phyloP scores from a whole-genome alignment of 2,888 invertebrate genomes.

The Tyria jacobaeae region DNA sequence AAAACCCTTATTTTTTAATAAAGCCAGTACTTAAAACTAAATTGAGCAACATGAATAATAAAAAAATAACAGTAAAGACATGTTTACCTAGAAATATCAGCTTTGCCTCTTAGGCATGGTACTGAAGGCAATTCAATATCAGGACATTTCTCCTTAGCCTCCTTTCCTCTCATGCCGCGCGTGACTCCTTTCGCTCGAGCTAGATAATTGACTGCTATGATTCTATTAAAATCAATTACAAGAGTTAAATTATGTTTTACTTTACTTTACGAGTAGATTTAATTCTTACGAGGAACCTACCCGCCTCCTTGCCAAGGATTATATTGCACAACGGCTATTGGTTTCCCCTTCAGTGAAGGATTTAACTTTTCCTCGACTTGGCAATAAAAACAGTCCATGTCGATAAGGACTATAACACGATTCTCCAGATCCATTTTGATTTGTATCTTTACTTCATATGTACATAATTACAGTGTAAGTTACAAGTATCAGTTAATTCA shows the following conservation, averaged over 20 bases:
- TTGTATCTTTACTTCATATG: constrained; percentile 1
- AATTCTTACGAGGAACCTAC: constrained; percentile 82
- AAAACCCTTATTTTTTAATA: background rate
- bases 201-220: constrained; percentile 99
- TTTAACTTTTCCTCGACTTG: constrained; percentile 98
- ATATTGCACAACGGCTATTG: constrained; percentile 98
- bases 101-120: constrained; percentile 95
- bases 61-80: background rate
- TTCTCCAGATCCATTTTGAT: constrained; percentile 81
- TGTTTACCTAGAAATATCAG: constrained; percentile 94
- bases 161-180: constrained; percentile 95
- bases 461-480: background rate
- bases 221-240: constrained; percentile 82
- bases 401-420: constrained; percentile 94
- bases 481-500: background rate
- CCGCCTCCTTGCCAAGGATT: constrained; percentile 97
- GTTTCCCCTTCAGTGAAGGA: constrained; percentile 93
- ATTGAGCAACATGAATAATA: background rate
- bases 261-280: background rate
- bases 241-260: background rate
- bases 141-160: constrained; percentile 96
- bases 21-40: background rate
- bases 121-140: constrained; percentile 94
- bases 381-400: constrained; percentile 99
- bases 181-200: constrained; percentile 96